Percentiles rank a stretch among this genome's conserved stretches.
phyloP scores from a whole-genome alignment of 2,113 vertebrate species.

The Lepus americanus region DNA sequence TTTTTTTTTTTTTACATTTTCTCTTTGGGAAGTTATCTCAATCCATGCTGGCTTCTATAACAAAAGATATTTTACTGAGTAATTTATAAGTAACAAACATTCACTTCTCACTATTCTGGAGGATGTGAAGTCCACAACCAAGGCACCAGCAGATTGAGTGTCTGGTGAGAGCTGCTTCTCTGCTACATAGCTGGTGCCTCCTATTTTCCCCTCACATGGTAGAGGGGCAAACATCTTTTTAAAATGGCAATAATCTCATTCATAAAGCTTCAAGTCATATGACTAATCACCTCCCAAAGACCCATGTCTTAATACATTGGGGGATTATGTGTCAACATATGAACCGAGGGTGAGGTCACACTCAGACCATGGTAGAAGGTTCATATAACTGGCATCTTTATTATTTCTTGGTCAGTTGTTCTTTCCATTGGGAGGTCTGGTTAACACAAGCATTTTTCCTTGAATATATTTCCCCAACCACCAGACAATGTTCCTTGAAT shows the following conservation, averaged over 20 bases:
- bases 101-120: too few relatives aligned
- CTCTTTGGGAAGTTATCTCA: background rate
- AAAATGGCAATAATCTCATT: background rate
- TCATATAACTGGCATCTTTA: background rate
- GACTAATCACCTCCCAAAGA: background rate
- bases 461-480: background rate
- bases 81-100: background rate
- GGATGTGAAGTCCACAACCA: too few relatives aligned
- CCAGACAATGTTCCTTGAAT: background rate
- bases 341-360: background rate
- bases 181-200: background rate
- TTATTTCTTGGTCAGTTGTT: background rate
- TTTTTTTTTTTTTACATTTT: background rate
- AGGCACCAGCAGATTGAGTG: background rate
- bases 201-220: accelerated
- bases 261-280: background rate
- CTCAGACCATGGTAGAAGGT: background rate
- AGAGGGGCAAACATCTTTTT: background rate
- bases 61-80: background rate
- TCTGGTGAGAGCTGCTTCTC: background rate
- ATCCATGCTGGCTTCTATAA: background rate
- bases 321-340: background rate
- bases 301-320: background rate
- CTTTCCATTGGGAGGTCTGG: background rate
- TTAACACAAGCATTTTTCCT: background rate